Percentiles rank a stretch among this genome's conserved stretches.
Evolutionary conservation across 1,140 invertebrate genomes (phyloP).

Genomic region (Drosophila subpulchrella): DNA sequence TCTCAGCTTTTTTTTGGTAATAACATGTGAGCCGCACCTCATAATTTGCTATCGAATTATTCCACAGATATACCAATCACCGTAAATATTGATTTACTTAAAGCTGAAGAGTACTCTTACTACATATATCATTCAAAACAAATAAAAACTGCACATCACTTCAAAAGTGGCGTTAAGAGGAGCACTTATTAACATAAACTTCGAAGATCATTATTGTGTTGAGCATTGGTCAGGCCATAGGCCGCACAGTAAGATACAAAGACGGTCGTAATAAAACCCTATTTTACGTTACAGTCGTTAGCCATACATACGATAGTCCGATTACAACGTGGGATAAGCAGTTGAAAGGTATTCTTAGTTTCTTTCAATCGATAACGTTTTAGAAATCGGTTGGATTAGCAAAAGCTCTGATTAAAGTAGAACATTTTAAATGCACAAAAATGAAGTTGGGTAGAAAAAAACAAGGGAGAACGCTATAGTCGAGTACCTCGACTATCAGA

Average conservation of each 20-base stretch:
- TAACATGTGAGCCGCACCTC: constrained; percentile 4
- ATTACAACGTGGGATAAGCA: too few species aligned
- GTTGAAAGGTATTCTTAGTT: too few species aligned
- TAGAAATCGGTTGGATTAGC: too few species aligned
- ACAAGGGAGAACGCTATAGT: too few species aligned
- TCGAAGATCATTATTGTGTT: constrained; percentile 22
- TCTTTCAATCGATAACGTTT: too few species aligned
- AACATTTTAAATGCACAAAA: too few species aligned
- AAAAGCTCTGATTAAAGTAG: too few species aligned
- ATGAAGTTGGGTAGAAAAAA: too few species aligned
- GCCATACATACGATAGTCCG: too few species aligned
- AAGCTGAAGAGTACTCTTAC: constrained; percentile 39
- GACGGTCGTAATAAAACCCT: too few species aligned
- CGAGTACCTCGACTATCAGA: too few species aligned
- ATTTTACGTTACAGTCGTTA: too few species aligned
- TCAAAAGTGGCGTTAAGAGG: constrained; percentile 51
- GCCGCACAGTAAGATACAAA: constrained; percentile 30
- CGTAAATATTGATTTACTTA: constrained; percentile 9
- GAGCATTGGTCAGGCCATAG: not conserved
- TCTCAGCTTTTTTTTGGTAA: not conserved
- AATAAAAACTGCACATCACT: constrained; percentile 46
- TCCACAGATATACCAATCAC: not conserved
- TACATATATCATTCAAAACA: constrained; percentile 46
- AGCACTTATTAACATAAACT: constrained; percentile 57
- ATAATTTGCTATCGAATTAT: not conserved